phyloP scores from a whole-genome alignment of 2,797 vertebrate species.

The Artibeus lituratus region DNA sequence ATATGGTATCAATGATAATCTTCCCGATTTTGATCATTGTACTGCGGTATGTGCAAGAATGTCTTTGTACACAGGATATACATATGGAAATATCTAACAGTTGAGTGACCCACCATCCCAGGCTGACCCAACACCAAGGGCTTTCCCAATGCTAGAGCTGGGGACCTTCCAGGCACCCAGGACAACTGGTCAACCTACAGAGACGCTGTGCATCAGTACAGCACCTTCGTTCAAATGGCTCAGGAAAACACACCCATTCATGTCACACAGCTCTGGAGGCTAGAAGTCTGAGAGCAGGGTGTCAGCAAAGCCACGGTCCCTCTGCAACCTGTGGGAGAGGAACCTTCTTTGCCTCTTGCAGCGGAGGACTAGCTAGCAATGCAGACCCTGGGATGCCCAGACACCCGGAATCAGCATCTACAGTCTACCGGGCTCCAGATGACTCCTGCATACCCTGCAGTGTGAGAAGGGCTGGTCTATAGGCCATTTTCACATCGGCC shows the following conservation, averaged over 20 bases:
- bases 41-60: fast-evolving
- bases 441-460: fast-evolving
- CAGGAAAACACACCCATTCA: background rate
- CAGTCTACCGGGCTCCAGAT: no score
- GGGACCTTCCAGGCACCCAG: background rate
- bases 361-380: background rate
- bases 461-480: background rate
- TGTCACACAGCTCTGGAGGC: background rate
- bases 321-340: background rate
- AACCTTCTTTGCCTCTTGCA: background rate
- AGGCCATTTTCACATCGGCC: background rate
- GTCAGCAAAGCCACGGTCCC: background rate
- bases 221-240: background rate
- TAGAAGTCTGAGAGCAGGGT: background rate
- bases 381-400: background rate
- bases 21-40: fast-evolving
- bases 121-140: background rate
- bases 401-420: background rate
- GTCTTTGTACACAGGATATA: background rate
- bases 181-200: background rate
- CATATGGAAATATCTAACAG: background rate
- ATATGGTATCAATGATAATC: fast-evolving
- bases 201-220: fast-evolving
- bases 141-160: background rate
- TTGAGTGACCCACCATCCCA: fast-evolving